A percentile compares a stretch with the other conserved stretches of the same genome.
Evolutionary conservation across 2,888 invertebrate genomes (phyloP).

Genomic region (Tetramorium bicarinatum): DNA sequence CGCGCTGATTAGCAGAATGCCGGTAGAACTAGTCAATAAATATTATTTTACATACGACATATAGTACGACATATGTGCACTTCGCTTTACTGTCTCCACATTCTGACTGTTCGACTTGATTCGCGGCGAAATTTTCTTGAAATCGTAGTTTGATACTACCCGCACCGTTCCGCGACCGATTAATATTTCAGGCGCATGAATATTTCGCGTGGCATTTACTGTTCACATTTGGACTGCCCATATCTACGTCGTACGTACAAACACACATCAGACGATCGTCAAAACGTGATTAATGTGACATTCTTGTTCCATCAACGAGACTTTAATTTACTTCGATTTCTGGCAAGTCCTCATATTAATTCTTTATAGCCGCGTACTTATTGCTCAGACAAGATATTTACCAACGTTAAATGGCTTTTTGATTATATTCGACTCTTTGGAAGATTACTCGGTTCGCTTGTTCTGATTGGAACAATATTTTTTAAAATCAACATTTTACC

Average conservation of each 20-base stretch:
- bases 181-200: constrained; percentile 58
- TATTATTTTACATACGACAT: constrained; percentile 45
- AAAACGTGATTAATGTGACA: constrained; percentile 33
- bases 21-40: constrained; percentile 30
- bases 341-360: not conserved
- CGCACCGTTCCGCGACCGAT: constrained; percentile 12
- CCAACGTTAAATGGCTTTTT: not conserved
- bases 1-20: not conserved
- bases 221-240: constrained; percentile 19
- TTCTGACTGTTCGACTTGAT: not conserved
- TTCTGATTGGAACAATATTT: not conserved
- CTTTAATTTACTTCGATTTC: constrained; percentile 25
- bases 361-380: constrained; percentile 6
- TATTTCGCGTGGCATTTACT: constrained; percentile 38
- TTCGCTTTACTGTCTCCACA: not conserved
- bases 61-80: not conserved
- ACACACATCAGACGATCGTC: constrained; percentile 18
- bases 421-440: not conserved
- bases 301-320: constrained; percentile 4
- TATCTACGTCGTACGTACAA: not conserved
- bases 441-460: not conserved
- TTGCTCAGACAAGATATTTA: constrained; percentile 6
- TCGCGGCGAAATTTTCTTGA: constrained; percentile 23
- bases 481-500: constrained; percentile 8
- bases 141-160: constrained; percentile 25